Evolutionary conservation across 1,140 invertebrate genomes (phyloP), one percentile per base, ranked within the genome.

Genomic region (Carcinoscorpius rotundicauda): DNA sequence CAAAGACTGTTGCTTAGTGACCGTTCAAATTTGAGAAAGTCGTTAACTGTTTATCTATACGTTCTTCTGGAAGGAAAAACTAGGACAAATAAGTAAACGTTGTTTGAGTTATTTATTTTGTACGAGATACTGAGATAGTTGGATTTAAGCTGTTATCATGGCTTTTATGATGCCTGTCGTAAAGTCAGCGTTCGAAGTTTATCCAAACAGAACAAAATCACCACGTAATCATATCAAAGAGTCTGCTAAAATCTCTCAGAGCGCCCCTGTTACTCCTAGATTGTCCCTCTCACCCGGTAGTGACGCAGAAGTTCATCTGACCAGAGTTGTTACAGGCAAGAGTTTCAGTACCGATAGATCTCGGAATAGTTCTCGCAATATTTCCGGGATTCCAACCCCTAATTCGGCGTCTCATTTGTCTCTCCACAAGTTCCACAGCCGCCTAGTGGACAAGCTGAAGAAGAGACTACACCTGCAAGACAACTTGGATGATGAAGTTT

Each of bases 131-230:
- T 29, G 29, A 29, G 29, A 29, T 2, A 29, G 29, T 29, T 29
- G 29, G 29, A 29, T 29, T 29, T 29, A 29, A 29, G 29, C 2
- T 29, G 29, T 29, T 29, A 29, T 29, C 29, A 92, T 92, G 89
- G 89, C 89, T 80, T 92, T 92, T 79, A 91, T 91, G 88, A 90
- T 92, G 87, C 89, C 88, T 57, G 88, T 92, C 69, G 84, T 92
- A 75, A 91, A 91, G 81, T 91, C 91, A 78, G 88, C 91, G 77
- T 91, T 87, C 82, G 87, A 91, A 75, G 90, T 92, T 75, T 92
- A 92, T 81, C 62, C 64, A 5, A 64, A 49, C 52, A 49, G 66
- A 48, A 61, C 66, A 10, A 90, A 29, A 29, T 29, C 29, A 29
- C 29, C 29, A 29, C 29, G 73, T 86, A 85, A 65, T 84, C 85